These are phyloP conservation scores for Drosophila aff. DNA, from an alignment of 1,140 invertebrate species.

Conservation along the genomic window DNA sequence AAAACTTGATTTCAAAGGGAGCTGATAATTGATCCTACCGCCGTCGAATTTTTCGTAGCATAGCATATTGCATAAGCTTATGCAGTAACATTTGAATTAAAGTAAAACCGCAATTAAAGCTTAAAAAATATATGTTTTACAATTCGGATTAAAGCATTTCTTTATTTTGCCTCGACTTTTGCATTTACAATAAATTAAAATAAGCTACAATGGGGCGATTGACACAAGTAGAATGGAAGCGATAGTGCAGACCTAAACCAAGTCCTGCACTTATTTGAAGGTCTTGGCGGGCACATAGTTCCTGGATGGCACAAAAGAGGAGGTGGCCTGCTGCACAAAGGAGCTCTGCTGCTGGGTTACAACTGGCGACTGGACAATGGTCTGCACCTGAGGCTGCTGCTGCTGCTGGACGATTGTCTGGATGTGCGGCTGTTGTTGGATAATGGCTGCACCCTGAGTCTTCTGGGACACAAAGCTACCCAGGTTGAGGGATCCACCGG, in stretches of 20 bases:
- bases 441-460: conserved; percentile 19
- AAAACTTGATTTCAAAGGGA: conserved; percentile 44
- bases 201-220: conserved; percentile 54
- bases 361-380: conserved; percentile 29
- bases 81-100: neutral
- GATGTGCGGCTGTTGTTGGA: conserved; percentile 29
- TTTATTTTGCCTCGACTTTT: conserved; percentile 55
- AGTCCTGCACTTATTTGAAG: conserved; percentile 46
- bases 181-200: conserved; percentile 67
- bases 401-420: conserved; percentile 45
- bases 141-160: conserved; percentile 17
- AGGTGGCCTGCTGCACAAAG: conserved; percentile 24
- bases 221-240: conserved; percentile 29
- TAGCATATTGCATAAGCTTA: conserved; percentile 16
- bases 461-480: conserved; percentile 58
- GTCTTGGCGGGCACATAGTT: conserved; percentile 70
- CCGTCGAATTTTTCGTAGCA: neutral
- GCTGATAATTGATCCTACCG: conserved; percentile 31
- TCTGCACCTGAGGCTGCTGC: conserved; percentile 24
- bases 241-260: neutral
- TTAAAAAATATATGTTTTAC: neutral
- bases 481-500: conserved; percentile 64
- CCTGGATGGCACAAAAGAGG: conserved; percentile 32
- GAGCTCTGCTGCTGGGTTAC: conserved; percentile 38
- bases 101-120: neutral